phyloP scores from a whole-genome alignment of 2,797 vertebrate species.

The Silurus lanzhouensis region DNA sequence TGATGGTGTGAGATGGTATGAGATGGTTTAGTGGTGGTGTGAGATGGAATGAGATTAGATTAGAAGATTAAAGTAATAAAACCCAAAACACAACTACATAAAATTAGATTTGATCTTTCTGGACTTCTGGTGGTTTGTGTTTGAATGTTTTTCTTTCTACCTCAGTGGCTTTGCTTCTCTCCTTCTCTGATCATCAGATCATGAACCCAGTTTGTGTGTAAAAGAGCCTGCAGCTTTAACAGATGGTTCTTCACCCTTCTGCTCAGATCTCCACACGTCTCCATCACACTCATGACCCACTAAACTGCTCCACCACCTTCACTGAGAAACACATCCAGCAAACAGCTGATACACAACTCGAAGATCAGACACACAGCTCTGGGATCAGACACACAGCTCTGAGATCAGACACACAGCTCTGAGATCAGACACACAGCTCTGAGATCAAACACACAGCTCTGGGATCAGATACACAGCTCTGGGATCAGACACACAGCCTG shows the following conservation, averaged over 20 bases:
- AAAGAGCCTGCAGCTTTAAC: constrained; percentile 69
- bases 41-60: no score
- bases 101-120: background rate
- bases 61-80: no score
- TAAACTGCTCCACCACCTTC: constrained; percentile 64
- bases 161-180: background rate
- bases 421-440: no score
- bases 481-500: no score
- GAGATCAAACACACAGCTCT: no score
- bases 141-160: background rate
- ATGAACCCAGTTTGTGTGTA: constrained; percentile 16
- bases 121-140: background rate
- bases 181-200: background rate
- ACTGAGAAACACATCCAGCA: constrained; percentile 37
- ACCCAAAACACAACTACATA: no score
- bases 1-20: no score
- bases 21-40: no score
- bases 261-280: constrained; percentile 69
- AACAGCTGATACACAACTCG: no score
- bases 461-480: no score
- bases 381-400: no score
- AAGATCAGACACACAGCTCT: no score
- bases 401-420: background rate
- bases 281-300: constrained; percentile 71
- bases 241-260: constrained; percentile 71